A percentile compares a stretch with the other conserved stretches of the same genome.
phyloP scores from a whole-genome alignment of 2,113 vertebrate genomes.

The Hoplias malabaricus region DNA sequence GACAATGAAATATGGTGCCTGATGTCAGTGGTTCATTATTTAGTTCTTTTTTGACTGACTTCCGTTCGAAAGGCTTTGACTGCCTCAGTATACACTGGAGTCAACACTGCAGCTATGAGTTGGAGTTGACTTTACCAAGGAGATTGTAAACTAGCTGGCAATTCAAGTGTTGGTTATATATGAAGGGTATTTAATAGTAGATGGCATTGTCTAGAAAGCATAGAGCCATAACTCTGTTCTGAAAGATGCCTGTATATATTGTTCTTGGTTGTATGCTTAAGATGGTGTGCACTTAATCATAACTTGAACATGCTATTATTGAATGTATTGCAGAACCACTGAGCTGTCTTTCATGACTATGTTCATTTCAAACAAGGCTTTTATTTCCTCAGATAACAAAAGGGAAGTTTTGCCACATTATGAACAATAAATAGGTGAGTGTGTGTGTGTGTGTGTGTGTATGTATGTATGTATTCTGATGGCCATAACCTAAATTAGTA shows the following conservation, averaged over 20 bases:
- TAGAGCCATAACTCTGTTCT: conserved; percentile 56
- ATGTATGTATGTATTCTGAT: too few species aligned
- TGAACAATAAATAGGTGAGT: conserved; percentile 69
- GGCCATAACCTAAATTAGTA: conserved; percentile 33
- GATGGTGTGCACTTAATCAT: conserved; percentile 61
- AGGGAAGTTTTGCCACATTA: conserved; percentile 56
- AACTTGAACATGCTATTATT: conserved; percentile 74
- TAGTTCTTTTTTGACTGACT: conserved; percentile 38
- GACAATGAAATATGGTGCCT: conserved; percentile 45
- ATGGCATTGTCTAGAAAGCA: conserved; percentile 57
- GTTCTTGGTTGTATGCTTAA: conserved; percentile 60
- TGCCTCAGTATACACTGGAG: conserved; percentile 57
- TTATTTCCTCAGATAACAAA: conserved; percentile 55
- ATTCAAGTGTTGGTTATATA: conserved; percentile 33
- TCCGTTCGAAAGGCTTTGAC: conserved; percentile 7
- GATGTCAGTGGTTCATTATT: background rate
- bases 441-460: too few species aligned
- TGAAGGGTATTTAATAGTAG: conserved; percentile 54
- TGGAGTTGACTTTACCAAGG: background rate
- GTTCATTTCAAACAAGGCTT: conserved; percentile 54
- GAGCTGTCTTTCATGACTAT: conserved; percentile 64
- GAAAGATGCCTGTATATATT: conserved; percentile 68
- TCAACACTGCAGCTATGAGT: conserved; percentile 55
- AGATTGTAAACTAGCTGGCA: conserved; percentile 38
- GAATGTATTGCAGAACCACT: conserved; percentile 83